These are phyloP conservation scores for Sialis lutaria DNA, from an alignment of 2,888 invertebrate species.

Conservation along the genomic window DNA sequence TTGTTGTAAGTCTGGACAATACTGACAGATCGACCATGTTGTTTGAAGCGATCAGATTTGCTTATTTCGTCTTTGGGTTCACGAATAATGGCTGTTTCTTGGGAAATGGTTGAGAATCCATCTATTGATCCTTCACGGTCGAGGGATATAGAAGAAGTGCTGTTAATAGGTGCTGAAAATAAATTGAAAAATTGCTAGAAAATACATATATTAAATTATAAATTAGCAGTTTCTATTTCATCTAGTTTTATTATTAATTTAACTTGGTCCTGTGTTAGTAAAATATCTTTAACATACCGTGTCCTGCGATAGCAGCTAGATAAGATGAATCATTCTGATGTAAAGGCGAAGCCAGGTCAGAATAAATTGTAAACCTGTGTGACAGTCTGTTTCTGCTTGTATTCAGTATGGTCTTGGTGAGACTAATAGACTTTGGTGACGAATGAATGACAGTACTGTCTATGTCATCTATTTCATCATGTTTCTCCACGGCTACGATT, in stretches of 20 bases:
- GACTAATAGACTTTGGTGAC: conserved; percentile 38
- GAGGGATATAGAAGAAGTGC: conserved; percentile 56
- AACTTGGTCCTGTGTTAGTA: too few relatives aligned
- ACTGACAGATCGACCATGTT: conserved; percentile 38
- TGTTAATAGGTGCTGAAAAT: conserved; percentile 42
- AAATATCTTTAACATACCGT: conserved; percentile 24
- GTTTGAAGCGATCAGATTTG: conserved; percentile 18
- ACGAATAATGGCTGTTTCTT: conserved; percentile 38
- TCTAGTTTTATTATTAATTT: too few relatives aligned
- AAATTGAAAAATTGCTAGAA: conserved; percentile 13
- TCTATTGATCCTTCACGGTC: conserved; percentile 58
- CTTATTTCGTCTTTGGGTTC: conserved; percentile 22
- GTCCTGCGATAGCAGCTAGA: conserved; percentile 53
- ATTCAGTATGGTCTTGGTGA: conserved; percentile 18
- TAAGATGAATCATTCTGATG: conserved; percentile 61
- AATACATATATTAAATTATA: background rate
- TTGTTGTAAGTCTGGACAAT: conserved; percentile 28
- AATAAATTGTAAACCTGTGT: conserved; percentile 50
- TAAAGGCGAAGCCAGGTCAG: conserved; percentile 51
- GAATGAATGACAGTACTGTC: conserved; percentile 26
- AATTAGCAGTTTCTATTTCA: too few relatives aligned
- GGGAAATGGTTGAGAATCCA: conserved; percentile 35
- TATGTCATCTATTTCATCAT: conserved; percentile 21
- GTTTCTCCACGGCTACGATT: conserved; percentile 31
- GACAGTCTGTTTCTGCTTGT: conserved; percentile 24